Conservation (phyloP, 2,888 invertebrate genomes). For the Parnassius smintheus region DNA sequence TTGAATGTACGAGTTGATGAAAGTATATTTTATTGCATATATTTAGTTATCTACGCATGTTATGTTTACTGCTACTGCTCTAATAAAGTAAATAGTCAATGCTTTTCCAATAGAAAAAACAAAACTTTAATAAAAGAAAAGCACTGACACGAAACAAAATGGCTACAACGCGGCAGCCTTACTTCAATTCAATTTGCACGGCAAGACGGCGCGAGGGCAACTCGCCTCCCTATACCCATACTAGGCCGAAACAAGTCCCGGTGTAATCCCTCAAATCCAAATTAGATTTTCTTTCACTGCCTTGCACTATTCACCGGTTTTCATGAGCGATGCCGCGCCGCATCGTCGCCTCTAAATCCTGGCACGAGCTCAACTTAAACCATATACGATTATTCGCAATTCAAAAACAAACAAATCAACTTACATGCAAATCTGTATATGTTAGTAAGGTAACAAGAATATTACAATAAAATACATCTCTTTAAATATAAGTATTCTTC, state of each 20-base stretch:
- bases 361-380: slow-evolving; percentile 49
- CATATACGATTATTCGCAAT: slow-evolving; percentile 38
- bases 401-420: slow-evolving; percentile 44
- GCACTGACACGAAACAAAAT: slow-evolving; percentile 36
- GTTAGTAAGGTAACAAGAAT: too few species aligned
- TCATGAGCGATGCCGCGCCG: slow-evolving; percentile 31
- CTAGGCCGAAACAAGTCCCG: slow-evolving; percentile 77
- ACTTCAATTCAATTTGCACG: slow-evolving; percentile 65
- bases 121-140: slow-evolving; percentile 2
- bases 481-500: too few species aligned
- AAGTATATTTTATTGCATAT: too few species aligned
- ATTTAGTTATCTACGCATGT: too few species aligned
- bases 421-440: too few species aligned
- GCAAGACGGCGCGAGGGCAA: slow-evolving; percentile 48
- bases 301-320: slow-evolving; percentile 69
- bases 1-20: too few species aligned
- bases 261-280: slow-evolving; percentile 79
- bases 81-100: too few species aligned
- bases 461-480: too few species aligned
- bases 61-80: too few species aligned
- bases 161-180: slow-evolving; percentile 46
- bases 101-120: slow-evolving; percentile 1
- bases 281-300: slow-evolving; percentile 78
- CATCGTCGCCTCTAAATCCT: slow-evolving; percentile 44
- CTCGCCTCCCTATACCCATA: slow-evolving; percentile 51